Evolutionary conservation across 2,797 vertebrate genomes (phyloP).

Genomic region (Pseudomugil tenellus): DNA sequence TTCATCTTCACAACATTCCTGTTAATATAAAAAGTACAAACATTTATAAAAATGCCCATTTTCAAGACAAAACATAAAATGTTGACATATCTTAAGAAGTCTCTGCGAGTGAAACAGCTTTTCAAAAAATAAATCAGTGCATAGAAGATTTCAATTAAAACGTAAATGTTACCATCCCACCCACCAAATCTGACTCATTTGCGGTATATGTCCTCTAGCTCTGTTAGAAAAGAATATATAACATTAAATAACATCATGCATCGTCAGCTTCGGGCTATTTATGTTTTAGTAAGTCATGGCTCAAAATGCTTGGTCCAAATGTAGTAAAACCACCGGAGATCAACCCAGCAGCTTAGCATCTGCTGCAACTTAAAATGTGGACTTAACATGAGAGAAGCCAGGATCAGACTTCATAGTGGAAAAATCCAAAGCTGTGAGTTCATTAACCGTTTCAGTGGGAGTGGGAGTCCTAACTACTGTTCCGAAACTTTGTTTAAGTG

Average conservation of each 20-base stretch:
- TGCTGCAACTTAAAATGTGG: constrained; percentile 22
- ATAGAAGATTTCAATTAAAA: constrained; percentile 11
- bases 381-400: constrained; percentile 30
- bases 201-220: constrained; percentile 19
- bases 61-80: background rate
- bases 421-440: constrained; percentile 31
- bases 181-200: constrained; percentile 12
- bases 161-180: constrained; percentile 34
- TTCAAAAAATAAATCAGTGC: background rate
- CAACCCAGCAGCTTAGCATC: constrained; percentile 24
- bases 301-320: background rate
- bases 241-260: constrained; percentile 10
- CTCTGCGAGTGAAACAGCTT: background rate
- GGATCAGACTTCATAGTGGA: constrained; percentile 19
- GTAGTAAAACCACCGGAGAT: constrained; percentile 2
- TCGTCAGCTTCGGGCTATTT: constrained; percentile 2
- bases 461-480: constrained; percentile 45
- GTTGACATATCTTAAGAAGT: background rate
- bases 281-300: background rate
- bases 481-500: constrained; percentile 50
- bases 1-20: constrained; percentile 11
- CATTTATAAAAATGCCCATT: background rate
- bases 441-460: constrained; percentile 39
- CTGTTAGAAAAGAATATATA: background rate
- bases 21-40: background rate